Conservation (phyloP, 2,113 vertebrate species). For the Argyrosomus japonicus region DNA sequence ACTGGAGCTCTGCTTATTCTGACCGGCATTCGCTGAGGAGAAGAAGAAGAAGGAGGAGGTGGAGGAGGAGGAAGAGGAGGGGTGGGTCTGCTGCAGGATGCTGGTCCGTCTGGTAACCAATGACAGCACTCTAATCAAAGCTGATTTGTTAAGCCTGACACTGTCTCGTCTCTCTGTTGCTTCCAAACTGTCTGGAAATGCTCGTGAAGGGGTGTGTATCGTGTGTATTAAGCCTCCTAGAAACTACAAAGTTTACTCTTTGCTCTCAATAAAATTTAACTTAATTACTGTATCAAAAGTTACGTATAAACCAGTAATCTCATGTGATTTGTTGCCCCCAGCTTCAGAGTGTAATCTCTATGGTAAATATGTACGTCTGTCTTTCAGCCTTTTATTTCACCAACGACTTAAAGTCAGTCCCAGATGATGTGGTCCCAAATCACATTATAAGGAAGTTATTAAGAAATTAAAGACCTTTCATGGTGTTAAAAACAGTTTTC, state of each 20-base stretch:
- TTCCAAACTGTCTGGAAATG: constrained; percentile 20
- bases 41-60: constrained; percentile 30
- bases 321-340: no score
- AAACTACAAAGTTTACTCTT: neutral
- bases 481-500: neutral
- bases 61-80: constrained; percentile 3
- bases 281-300: no score
- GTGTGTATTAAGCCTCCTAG: neutral
- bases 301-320: no score
- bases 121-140: constrained; percentile 30
- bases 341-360: no score
- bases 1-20: constrained; percentile 55
- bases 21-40: constrained; percentile 44
- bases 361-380: no score
- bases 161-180: constrained; percentile 31
- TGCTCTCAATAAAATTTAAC: neutral
- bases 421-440: neutral
- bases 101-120: constrained; percentile 47
- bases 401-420: no score
- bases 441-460: neutral
- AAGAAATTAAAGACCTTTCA: neutral
- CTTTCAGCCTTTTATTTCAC: no score
- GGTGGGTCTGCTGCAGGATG: constrained; percentile 37
- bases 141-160: constrained; percentile 20
- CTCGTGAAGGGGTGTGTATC: neutral